phyloP scores from a whole-genome alignment of 2,113 vertebrate genomes.

The Apaloderma vittatum region DNA sequence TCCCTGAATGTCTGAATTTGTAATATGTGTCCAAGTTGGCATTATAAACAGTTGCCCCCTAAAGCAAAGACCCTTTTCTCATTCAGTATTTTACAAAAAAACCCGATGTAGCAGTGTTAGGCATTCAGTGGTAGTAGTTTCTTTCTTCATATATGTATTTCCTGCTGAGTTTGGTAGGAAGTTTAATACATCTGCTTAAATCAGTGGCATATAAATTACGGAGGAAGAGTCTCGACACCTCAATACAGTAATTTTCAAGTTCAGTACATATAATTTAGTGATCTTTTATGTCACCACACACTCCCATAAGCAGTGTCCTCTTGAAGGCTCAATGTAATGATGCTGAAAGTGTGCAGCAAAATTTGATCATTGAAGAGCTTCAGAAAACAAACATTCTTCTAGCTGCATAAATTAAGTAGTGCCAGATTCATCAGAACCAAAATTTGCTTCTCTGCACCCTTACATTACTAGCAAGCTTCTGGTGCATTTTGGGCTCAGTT shows the following conservation, averaged over 20 bases:
- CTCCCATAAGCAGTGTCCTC: neutral
- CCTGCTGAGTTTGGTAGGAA: neutral
- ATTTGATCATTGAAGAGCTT: neutral
- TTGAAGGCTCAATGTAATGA: neutral
- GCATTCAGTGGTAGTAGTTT: neutral
- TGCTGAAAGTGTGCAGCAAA: neutral
- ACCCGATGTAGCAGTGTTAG: neutral
- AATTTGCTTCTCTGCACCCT: neutral
- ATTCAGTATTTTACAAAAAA: neutral
- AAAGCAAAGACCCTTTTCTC: neutral
- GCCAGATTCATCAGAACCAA: neutral
- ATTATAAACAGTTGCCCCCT: slow-evolving; percentile 29
- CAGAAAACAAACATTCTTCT: neutral
- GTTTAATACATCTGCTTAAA: neutral
- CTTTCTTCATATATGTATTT: neutral
- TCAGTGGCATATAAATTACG: neutral
- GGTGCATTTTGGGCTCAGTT: neutral
- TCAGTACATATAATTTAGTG: neutral
- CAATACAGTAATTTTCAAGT: neutral
- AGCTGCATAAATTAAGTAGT: neutral
- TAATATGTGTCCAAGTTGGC: slow-evolving; percentile 27
- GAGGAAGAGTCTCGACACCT: neutral
- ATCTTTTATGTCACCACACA: neutral
- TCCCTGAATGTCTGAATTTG: slow-evolving; percentile 54
- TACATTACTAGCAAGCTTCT: neutral